Conservation (phyloP, 1,140 invertebrate genomes). For the Lamellibrachia luymesi region DNA sequence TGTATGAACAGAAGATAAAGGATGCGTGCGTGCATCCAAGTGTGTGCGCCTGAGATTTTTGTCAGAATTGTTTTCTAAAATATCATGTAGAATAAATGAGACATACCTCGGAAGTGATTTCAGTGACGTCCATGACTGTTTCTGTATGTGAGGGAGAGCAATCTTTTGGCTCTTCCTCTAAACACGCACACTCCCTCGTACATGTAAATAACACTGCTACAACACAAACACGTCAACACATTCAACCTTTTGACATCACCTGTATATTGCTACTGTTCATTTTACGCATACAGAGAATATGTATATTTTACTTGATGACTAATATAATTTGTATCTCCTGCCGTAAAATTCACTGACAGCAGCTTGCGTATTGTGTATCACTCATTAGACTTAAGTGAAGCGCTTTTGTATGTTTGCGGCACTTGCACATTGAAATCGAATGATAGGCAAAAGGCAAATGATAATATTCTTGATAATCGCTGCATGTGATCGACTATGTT, state of each 20-base stretch:
- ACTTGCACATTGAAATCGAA: neutral
- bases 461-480: neutral
- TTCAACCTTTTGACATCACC: neutral
- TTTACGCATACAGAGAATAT: neutral
- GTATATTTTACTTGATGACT: neutral
- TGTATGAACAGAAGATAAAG: neutral
- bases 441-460: neutral
- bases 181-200: neutral
- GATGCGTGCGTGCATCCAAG: neutral
- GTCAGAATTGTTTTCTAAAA: neutral
- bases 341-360: neutral
- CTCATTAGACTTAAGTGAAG: neutral
- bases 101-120: neutral
- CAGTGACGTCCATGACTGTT: neutral
- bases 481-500: neutral
- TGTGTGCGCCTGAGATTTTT: too few relatives aligned
- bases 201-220: neutral
- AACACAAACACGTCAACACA: neutral
- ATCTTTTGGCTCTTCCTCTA: neutral
- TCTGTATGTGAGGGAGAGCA: neutral
- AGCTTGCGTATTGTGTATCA: neutral
- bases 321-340: neutral
- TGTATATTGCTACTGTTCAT: slow-evolving; percentile 5
- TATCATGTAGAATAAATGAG: neutral
- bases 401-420: neutral